A percentile compares a stretch with the other conserved stretches of the same genome.
Evolutionary conservation across 2,888 invertebrate species (phyloP).

Genomic region (Lypha dubia): DNA sequence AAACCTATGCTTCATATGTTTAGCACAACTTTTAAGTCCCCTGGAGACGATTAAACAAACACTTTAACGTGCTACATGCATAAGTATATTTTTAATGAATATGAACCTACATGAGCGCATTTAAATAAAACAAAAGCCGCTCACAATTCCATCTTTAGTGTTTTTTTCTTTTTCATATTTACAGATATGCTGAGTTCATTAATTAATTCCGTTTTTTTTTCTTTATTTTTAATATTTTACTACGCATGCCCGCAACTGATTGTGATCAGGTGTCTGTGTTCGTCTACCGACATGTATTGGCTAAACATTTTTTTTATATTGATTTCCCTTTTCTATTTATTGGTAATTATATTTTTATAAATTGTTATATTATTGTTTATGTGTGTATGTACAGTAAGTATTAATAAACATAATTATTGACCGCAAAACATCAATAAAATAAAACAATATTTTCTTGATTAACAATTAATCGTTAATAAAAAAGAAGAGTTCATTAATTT

Average conservation of each 20-base stretch:
- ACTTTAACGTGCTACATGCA: no score
- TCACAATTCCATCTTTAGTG: not conserved
- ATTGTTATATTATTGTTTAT: conserved; percentile 18
- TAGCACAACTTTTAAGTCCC: no score
- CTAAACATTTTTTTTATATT: conserved; percentile 10
- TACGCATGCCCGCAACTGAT: conserved; percentile 43
- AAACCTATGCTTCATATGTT: no score
- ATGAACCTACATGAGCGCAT: not conserved
- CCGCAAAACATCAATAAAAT: conserved; percentile 55
- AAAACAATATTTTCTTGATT: not conserved
- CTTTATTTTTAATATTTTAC: conserved; percentile 22
- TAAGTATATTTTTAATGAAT: no score
- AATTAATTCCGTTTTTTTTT: conserved; percentile 23
- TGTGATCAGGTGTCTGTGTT: not conserved
- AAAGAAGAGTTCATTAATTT: conserved; percentile 9
- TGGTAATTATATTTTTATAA: conserved; percentile 24
- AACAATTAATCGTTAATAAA: conserved; percentile 21
- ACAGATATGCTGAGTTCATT: conserved; percentile 5
- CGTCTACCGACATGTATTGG: conserved; percentile 4
- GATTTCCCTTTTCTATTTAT: conserved; percentile 49
- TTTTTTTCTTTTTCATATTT: not conserved
- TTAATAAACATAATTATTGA: conserved; percentile 42
- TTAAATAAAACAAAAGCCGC: not conserved
- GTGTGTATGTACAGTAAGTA: conserved; percentile 1
- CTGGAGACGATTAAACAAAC: no score